phyloP scores from a whole-genome alignment of 2,888 invertebrate genomes.

The Mechanitis mazaeus region DNA sequence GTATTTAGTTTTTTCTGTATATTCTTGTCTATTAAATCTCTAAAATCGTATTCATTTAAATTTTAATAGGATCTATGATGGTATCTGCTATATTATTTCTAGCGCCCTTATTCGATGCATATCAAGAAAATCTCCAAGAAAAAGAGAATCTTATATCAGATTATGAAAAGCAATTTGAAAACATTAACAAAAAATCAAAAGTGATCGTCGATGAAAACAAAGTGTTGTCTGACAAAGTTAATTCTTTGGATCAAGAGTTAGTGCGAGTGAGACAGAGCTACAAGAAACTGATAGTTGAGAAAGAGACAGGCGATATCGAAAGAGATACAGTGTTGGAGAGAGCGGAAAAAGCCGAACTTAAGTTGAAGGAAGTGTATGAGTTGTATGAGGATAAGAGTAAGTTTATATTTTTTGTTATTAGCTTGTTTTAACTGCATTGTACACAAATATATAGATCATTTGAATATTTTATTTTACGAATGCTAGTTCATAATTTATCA shows the following conservation, averaged over 20 bases:
- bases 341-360: constrained; percentile 82
- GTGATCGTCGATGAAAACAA: constrained; percentile 84
- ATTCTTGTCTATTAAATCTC: too few species aligned
- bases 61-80: too few species aligned
- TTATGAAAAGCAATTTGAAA: constrained; percentile 83
- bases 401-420: constrained; percentile 29
- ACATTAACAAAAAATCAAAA: constrained; percentile 83
- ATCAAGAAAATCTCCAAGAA: constrained; percentile 85
- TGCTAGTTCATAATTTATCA: too few species aligned
- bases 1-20: too few species aligned
- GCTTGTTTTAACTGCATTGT: too few species aligned
- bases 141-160: constrained; percentile 83
- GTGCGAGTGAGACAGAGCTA: constrained; percentile 57
- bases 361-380: constrained; percentile 83
- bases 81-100: constrained; percentile 32
- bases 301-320: constrained; percentile 65
- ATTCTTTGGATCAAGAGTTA: constrained; percentile 51
- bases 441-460: too few species aligned
- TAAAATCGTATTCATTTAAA: too few species aligned
- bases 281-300: constrained; percentile 61
- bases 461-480: too few species aligned
- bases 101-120: constrained; percentile 85
- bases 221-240: constrained; percentile 64
- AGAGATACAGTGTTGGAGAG: constrained; percentile 77
- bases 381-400: constrained; percentile 84